Evolutionary conservation across 2,797 vertebrate genomes (phyloP).

Genomic region (Peromyscus nudipes): DNA sequence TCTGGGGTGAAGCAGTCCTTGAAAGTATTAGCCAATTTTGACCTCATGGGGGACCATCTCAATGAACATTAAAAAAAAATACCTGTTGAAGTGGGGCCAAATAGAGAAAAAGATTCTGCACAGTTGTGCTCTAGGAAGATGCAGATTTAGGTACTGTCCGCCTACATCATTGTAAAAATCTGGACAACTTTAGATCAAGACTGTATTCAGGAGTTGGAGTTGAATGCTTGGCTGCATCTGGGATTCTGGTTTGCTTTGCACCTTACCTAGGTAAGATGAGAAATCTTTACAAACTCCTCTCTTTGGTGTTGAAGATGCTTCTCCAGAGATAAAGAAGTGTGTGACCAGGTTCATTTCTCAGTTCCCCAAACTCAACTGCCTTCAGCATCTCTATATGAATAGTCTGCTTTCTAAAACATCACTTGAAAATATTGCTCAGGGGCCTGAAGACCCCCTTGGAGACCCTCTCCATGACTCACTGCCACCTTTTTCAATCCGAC

Average conservation of each 20-base stretch:
- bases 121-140: not conserved
- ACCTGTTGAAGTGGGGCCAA: not conserved
- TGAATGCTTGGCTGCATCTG: not conserved
- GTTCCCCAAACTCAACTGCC: not conserved
- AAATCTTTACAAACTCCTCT: not conserved
- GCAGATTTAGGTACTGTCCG: not conserved
- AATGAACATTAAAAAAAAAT: not conserved
- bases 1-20: not conserved
- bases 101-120: not conserved
- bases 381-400: not conserved
- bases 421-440: not conserved
- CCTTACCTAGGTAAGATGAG: not conserved
- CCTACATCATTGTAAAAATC: not conserved
- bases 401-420: not conserved
- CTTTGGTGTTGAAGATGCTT: not conserved
- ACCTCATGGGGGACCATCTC: no score
- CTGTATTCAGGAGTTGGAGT: not conserved
- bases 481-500: not conserved
- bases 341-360: not conserved
- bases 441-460: no score
- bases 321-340: not conserved
- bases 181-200: not conserved
- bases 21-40: not conserved
- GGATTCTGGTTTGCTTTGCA: not conserved
- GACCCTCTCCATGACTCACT: no score